A percentile compares a stretch with the other conserved stretches of the same genome.
Conservation (phyloP, 2,888 invertebrate genomes). For the Polymixis flavicincta region DNA sequence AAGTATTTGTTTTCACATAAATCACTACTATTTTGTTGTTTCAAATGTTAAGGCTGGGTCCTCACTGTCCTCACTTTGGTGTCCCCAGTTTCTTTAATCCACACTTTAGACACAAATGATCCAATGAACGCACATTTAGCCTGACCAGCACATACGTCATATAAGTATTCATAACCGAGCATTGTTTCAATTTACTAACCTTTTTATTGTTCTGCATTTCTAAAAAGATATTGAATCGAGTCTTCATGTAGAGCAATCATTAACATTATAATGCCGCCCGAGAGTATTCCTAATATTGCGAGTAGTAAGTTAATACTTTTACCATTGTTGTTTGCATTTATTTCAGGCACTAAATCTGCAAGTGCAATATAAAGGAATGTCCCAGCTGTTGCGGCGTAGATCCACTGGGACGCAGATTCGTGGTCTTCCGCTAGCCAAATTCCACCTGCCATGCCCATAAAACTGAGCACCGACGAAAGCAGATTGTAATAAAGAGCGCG, state of each 20-base stretch:
- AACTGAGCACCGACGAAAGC: conserved; percentile 94
- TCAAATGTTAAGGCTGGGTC: conserved; percentile 1
- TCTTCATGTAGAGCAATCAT: conserved; percentile 94
- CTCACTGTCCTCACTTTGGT: conserved; percentile 7
- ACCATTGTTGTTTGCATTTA: conserved; percentile 89
- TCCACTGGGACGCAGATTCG: conserved; percentile 93
- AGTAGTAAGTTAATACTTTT: conserved; percentile 90
- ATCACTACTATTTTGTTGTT: conserved; percentile 21
- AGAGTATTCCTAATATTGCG: conserved; percentile 92
- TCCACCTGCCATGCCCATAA: conserved; percentile 94
- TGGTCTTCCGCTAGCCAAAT: conserved; percentile 93
- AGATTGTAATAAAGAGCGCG: conserved; percentile 94
- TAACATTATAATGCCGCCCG: conserved; percentile 94
- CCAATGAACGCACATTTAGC: conserved; percentile 12
- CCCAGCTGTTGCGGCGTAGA: conserved; percentile 95
- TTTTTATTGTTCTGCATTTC: conserved; percentile 84
- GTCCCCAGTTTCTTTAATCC: conserved; percentile 1
- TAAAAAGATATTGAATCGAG: conserved; percentile 88
- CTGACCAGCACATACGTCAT: conserved; percentile 34
- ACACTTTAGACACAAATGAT: conserved; percentile 27
- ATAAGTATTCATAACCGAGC: conserved; percentile 49
- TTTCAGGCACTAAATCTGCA: conserved; percentile 94
- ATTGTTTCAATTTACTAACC: conserved; percentile 56
- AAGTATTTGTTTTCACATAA: conserved; percentile 37
- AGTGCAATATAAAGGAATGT: conserved; percentile 95